These are phyloP conservation scores for Scaptomyza tumidula DNA, from an alignment of 2,888 invertebrate species.

Conservation along the genomic window DNA sequence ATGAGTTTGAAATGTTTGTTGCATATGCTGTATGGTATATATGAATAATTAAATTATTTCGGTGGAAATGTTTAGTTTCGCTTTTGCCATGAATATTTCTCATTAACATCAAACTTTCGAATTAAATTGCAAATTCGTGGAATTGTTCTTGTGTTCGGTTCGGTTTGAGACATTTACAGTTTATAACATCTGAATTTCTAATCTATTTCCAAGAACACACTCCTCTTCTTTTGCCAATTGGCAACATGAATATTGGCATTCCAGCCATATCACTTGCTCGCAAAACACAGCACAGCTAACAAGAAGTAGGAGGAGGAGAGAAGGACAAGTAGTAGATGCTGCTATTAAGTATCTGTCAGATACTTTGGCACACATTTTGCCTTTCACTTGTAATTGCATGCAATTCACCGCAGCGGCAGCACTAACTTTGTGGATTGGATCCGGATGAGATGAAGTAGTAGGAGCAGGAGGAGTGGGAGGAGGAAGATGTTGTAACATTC, in stretches of 20 bases:
- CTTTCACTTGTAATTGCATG: conserved; percentile 75
- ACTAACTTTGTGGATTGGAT: conserved; percentile 7
- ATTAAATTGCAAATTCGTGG: not conserved
- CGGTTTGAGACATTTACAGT: conserved; percentile 1
- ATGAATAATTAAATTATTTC: not conserved
- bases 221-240: conserved; percentile 24
- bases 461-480: not conserved
- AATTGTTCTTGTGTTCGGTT: not conserved
- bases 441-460: not conserved
- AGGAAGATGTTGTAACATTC: conserved; percentile 1
- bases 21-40: no score
- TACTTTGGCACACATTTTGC: conserved; percentile 79
- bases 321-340: not conserved
- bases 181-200: conserved; percentile 13
- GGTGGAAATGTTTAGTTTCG: not conserved
- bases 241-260: conserved; percentile 42
- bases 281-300: not conserved
- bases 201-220: conserved; percentile 23
- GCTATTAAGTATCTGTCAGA: conserved; percentile 75
- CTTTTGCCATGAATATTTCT: not conserved
- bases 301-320: not conserved
- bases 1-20: no score
- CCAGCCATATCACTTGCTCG: conserved; percentile 24
- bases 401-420: conserved; percentile 60
- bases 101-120: not conserved